Evolutionary conservation across 2,797 vertebrate genomes (phyloP).

Genomic region (Triplophysa bombifrons): DNA sequence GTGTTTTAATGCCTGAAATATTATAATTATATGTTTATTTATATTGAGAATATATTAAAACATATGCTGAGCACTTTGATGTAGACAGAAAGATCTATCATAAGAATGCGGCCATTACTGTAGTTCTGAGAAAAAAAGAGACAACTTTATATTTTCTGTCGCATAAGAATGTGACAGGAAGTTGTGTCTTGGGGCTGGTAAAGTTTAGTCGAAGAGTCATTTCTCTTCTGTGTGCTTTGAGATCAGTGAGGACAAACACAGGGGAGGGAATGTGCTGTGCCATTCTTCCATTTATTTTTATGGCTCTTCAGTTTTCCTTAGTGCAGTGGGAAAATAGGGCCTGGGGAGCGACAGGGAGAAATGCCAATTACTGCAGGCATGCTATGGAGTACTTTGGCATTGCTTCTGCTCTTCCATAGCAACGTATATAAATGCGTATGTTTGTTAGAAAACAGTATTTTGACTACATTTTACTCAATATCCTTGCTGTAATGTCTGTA

Average conservation of each 20-base stretch:
- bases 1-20: background rate
- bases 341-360: constrained; percentile 24
- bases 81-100: background rate
- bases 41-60: background rate
- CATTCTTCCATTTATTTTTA: constrained; percentile 53
- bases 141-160: constrained; percentile 48
- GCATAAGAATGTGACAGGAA: constrained; percentile 44
- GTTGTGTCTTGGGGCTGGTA: constrained; percentile 29
- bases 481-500: no score
- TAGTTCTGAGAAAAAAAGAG: constrained; percentile 9
- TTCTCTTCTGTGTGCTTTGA: constrained; percentile 42
- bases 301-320: constrained; percentile 45
- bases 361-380: constrained; percentile 42
- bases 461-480: constrained; percentile 44
- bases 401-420: constrained; percentile 25
- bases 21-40: background rate
- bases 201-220: constrained; percentile 39
- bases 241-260: constrained; percentile 24
- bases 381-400: constrained; percentile 30
- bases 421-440: constrained; percentile 31
- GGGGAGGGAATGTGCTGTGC: constrained; percentile 34
- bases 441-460: constrained; percentile 47
- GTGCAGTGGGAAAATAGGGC: constrained; percentile 42
- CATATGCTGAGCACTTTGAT: background rate
- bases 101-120: constrained; percentile 14